phyloP scores from a whole-genome alignment of 2,797 vertebrate genomes.

The Pangasius mekongensis region DNA sequence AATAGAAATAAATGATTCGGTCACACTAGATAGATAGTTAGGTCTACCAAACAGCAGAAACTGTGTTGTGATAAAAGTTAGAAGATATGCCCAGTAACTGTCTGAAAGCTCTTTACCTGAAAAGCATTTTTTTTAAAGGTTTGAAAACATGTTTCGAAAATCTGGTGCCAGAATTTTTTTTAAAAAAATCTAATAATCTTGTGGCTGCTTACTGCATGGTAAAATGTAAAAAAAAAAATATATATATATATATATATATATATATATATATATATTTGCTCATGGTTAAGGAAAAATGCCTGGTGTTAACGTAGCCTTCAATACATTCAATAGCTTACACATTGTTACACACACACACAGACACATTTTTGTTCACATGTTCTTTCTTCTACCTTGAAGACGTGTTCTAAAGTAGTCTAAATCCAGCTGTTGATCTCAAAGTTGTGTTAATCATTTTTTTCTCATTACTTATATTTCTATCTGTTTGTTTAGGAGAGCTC shows the following conservation, averaged over 20 bases:
- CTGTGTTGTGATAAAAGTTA: background rate
- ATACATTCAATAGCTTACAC: background rate
- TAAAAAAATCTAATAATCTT: background rate
- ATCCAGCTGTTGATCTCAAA: background rate
- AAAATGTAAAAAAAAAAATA: background rate
- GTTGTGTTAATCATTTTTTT: background rate
- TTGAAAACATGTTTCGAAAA: background rate
- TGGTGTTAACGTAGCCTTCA: background rate
- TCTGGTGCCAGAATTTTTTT: background rate
- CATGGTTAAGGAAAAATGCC: background rate
- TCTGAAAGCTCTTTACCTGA: background rate
- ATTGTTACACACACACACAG: background rate
- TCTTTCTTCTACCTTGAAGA: background rate
- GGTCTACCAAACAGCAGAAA: background rate
- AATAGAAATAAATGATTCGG: background rate
- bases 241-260: no score
- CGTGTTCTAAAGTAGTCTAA: background rate
- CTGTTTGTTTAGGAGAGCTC: conserved; percentile 82
- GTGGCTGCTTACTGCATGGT: background rate
- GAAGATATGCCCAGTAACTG: background rate
- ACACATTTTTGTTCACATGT: background rate
- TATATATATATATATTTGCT: background rate
- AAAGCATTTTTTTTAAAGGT: background rate
- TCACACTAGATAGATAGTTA: background rate
- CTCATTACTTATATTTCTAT: conserved; percentile 14